Conservation (phyloP, 2,113 vertebrate genomes). For the Lepus americanus region DNA sequence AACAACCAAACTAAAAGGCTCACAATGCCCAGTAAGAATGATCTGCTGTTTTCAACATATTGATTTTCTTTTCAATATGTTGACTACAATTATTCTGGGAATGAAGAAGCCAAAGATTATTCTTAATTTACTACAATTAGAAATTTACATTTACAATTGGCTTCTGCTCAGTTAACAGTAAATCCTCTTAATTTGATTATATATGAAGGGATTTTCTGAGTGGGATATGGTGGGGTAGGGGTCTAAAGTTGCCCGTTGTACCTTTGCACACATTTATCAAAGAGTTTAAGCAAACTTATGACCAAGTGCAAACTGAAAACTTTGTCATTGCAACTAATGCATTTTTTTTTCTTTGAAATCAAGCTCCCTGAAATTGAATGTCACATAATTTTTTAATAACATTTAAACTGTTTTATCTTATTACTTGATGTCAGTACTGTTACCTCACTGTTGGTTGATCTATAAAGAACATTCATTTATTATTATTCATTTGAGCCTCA, state of each 20-base stretch:
- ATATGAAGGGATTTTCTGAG: neutral
- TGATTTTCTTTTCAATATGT: conserved; percentile 37
- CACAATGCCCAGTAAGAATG: neutral
- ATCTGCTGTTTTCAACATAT: neutral
- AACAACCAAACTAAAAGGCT: neutral
- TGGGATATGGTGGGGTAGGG: neutral
- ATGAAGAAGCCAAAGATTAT: neutral
- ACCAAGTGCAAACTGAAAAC: neutral
- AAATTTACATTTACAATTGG: neutral
- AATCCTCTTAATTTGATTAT: neutral
- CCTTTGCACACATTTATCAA: neutral
- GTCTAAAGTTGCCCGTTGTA: neutral
- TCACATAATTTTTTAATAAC: neutral
- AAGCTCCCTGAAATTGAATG: neutral
- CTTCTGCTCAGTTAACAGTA: conserved; percentile 43
- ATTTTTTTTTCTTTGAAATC: conserved; percentile 20
- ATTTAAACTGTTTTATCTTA: neutral
- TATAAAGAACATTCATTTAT: neutral
- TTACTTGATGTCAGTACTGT: neutral
- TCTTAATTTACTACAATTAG: neutral
- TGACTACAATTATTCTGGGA: neutral
- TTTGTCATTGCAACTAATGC: neutral
- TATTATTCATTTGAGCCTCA: neutral
- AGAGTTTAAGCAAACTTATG: neutral
- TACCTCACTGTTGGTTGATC: neutral